Evolutionary conservation across 2,797 vertebrate genomes (phyloP).

Genomic region (Acanthurus leucopareius): DNA sequence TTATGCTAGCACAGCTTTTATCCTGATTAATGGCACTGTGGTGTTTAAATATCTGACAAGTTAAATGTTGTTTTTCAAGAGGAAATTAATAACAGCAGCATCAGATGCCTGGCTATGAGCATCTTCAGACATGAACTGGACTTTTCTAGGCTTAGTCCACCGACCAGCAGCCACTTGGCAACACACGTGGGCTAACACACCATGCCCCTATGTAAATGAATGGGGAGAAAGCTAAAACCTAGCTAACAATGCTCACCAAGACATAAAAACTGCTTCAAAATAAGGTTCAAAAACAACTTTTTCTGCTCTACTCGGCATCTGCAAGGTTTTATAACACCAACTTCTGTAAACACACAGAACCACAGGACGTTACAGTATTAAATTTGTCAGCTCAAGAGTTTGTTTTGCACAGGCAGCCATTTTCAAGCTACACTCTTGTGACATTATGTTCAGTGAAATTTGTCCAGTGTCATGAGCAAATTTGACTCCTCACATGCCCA

Average conservation of each 20-base stretch:
- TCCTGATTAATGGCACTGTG: no score
- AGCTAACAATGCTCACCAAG: no score
- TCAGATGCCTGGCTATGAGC: no score
- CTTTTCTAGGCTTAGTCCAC: background rate
- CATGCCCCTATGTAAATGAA: no score
- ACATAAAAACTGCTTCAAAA: no score
- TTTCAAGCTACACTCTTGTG: background rate
- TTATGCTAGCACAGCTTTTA: background rate
- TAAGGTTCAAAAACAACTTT: no score
- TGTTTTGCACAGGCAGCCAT: constrained; percentile 14
- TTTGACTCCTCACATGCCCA: constrained; percentile 67
- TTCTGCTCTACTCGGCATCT: background rate
- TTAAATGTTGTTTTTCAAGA: background rate
- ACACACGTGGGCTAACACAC: no score
- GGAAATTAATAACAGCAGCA: background rate
- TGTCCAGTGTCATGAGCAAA: constrained; percentile 63
- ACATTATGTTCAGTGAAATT: constrained; percentile 48
- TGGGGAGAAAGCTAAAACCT: no score
- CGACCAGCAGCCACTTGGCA: no score
- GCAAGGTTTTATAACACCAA: no score
- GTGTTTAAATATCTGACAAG: background rate
- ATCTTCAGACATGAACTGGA: background rate
- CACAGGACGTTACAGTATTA: background rate
- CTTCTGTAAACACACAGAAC: background rate
- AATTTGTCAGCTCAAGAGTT: background rate